These are phyloP conservation scores for Chaetophractus vellerosus DNA, from an alignment of 2,797 vertebrate species.

Conservation along the genomic window DNA sequence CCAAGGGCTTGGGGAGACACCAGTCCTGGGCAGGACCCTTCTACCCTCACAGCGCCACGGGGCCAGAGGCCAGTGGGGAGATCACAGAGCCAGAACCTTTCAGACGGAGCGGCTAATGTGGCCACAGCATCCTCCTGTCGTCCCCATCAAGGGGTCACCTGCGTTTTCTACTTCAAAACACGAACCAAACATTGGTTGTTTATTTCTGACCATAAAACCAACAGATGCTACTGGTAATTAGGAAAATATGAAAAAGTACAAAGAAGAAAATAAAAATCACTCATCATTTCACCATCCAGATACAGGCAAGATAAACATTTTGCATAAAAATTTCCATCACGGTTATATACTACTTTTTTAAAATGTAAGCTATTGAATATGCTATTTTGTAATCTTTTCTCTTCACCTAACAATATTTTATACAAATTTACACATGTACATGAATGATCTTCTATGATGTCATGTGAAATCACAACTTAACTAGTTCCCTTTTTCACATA, in stretches of 20 bases:
- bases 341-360: not conserved
- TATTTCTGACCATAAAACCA: slow-evolving; percentile 38
- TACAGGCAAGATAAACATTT: not conserved
- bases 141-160: not conserved
- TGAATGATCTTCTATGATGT: not conserved
- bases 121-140: no score
- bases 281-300: slow-evolving; percentile 3
- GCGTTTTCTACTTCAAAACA: not conserved
- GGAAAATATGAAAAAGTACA: not conserved
- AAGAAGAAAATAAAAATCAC: slow-evolving; percentile 26
- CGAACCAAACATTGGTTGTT: not conserved
- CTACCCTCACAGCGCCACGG: not conserved
- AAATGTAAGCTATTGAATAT: not conserved
- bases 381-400: not conserved
- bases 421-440: slow-evolving; percentile 25
- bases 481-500: slow-evolving; percentile 7
- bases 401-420: slow-evolving; percentile 3
- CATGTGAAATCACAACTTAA: slow-evolving; percentile 54
- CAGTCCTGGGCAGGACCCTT: not conserved
- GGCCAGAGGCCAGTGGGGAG: not conserved
- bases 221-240: not conserved
- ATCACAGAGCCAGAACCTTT: not conserved
- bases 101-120: not conserved
- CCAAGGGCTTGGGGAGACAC: not conserved
- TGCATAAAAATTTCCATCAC: not conserved